A percentile compares a stretch with the other conserved stretches of the same genome.
Evolutionary conservation across 2,113 vertebrate species (phyloP).

Genomic region (Parotia lawesii): DNA sequence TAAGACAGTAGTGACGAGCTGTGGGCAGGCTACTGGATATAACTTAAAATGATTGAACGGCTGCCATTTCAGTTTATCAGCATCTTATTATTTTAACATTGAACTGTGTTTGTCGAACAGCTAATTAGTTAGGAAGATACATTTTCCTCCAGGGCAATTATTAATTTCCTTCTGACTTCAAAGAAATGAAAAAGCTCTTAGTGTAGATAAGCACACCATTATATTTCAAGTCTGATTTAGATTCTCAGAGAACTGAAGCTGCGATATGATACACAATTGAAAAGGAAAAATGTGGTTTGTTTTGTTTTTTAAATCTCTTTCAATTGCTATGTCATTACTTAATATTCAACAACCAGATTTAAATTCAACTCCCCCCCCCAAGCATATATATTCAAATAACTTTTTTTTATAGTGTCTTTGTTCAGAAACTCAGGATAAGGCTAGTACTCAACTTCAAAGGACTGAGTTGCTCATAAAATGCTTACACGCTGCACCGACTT

Average conservation of each 20-base stretch:
- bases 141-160: constrained; percentile 71
- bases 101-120: constrained; percentile 71
- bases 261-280: neutral
- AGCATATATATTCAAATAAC: neutral
- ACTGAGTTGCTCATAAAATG: neutral
- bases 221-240: constrained; percentile 38
- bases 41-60: constrained; percentile 57
- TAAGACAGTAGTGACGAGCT: neutral
- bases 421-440: neutral
- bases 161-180: constrained; percentile 72
- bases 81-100: constrained; percentile 73
- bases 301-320: constrained; percentile 3
- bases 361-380: neutral
- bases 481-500: neutral
- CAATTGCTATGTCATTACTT: neutral
- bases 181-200: constrained; percentile 67
- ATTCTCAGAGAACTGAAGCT: constrained; percentile 12
- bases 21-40: constrained; percentile 34
- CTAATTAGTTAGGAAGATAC: constrained; percentile 78
- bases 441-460: neutral
- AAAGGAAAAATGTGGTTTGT: neutral
- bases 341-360: neutral
- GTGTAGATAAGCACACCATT: constrained; percentile 54
- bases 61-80: constrained; percentile 71
- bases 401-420: neutral